Evolutionary conservation across 64 coral and sea anemone genomes (phyloP).

Genomic region (Porites australiensis): DNA sequence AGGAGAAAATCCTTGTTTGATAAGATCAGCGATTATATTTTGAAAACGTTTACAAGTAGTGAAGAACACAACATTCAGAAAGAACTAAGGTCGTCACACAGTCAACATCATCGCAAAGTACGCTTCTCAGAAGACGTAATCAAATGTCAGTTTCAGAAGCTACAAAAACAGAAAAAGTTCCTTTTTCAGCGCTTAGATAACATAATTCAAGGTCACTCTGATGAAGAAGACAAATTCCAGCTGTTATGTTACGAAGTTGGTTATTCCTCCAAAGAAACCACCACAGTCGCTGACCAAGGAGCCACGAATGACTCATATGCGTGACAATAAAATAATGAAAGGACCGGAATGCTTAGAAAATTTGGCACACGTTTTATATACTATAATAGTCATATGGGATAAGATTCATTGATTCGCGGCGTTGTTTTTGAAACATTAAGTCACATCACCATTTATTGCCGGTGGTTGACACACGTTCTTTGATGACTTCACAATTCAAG

Average conservation of each 20-base stretch:
- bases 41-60: background rate
- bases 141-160: background rate
- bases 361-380: background rate
- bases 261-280: too few species aligned
- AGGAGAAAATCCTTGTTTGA: background rate
- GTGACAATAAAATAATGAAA: background rate
- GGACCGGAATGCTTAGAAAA: background rate
- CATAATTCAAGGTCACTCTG: background rate
- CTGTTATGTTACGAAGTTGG: background rate
- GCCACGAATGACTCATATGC: background rate
- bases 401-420: too few species aligned
- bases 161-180: background rate
- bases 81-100: background rate
- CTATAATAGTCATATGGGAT: too few species aligned
- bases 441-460: too few species aligned
- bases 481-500: too few species aligned
- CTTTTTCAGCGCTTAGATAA: conserved; percentile 13
- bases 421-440: too few species aligned
- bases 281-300: background rate
- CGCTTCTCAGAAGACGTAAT: background rate
- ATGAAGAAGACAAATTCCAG: background rate
- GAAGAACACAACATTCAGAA: background rate
- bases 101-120: background rate
- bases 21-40: background rate
- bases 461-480: too few species aligned